Evolutionary conservation across 1,140 invertebrate genomes (phyloP).

Genomic region (Rhyzopertha dominica): DNA sequence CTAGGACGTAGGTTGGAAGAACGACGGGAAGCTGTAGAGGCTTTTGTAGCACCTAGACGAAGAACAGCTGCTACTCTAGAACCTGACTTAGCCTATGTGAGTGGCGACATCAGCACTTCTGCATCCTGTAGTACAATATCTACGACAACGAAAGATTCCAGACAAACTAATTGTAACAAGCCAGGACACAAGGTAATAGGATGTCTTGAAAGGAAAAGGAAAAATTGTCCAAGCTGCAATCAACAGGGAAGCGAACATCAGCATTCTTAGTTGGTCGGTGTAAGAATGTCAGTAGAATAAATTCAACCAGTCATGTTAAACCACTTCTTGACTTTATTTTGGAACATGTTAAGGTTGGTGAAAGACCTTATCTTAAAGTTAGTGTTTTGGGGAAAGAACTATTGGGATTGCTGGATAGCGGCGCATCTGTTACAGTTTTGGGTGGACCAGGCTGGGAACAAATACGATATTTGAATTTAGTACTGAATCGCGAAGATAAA

Average conservation of each 20-base stretch:
- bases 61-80: constrained; percentile 6
- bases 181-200: no score
- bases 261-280: no score
- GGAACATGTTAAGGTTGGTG: background rate
- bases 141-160: no score
- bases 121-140: no score
- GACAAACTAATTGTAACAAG: no score
- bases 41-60: constrained; percentile 10
- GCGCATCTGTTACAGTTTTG: constrained; percentile 1
- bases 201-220: no score
- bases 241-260: no score
- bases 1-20: constrained; percentile 12
- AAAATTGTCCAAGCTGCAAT: no score
- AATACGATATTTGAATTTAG: no score
- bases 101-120: background rate
- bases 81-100: constrained; percentile 18
- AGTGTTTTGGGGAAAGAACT: constrained; percentile 8
- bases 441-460: constrained; percentile 1
- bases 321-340: constrained; percentile 12
- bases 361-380: constrained; percentile 14
- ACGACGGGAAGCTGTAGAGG: background rate
- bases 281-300: no score
- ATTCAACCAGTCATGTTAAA: no score
- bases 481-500: no score
- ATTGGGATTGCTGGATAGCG: constrained; percentile 10